Conservation (phyloP, 2,113 vertebrate genomes). For the Uria aalge region DNA sequence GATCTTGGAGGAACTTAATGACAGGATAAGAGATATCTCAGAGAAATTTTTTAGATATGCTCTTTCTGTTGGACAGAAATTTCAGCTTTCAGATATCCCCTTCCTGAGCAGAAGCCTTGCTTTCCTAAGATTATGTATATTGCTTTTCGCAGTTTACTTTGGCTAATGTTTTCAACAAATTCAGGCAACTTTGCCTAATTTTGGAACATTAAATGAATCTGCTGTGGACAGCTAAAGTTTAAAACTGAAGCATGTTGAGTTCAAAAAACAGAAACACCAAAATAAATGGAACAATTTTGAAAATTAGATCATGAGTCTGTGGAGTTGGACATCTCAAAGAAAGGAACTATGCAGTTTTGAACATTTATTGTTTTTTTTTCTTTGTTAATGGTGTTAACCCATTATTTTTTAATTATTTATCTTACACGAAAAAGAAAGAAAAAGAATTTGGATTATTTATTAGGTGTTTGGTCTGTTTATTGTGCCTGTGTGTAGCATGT, state of each 20-base stretch:
- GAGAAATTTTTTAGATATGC: background rate
- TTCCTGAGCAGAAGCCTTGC: background rate
- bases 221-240: background rate
- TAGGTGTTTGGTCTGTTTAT: background rate
- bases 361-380: background rate
- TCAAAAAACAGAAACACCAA: background rate
- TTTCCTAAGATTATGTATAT: background rate
- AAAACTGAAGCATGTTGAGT: background rate
- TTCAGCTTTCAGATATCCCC: background rate
- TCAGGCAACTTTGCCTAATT: background rate
- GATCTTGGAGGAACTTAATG: background rate
- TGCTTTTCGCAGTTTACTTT: background rate
- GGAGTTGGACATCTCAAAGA: background rate
- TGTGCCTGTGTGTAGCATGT: background rate
- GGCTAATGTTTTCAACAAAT: background rate
- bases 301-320: background rate
- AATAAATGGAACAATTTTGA: background rate
- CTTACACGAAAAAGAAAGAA: background rate
- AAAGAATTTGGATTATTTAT: background rate
- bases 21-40: background rate
- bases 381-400: background rate
- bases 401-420: background rate
- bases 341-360: background rate
- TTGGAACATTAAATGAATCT: background rate
- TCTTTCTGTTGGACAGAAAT: background rate